A percentile compares a stretch with the other conserved stretches of the same genome.
These are phyloP conservation scores for Muscicapa comitata DNA, from an alignment of 2,797 vertebrate genomes.

Conservation along the genomic window DNA sequence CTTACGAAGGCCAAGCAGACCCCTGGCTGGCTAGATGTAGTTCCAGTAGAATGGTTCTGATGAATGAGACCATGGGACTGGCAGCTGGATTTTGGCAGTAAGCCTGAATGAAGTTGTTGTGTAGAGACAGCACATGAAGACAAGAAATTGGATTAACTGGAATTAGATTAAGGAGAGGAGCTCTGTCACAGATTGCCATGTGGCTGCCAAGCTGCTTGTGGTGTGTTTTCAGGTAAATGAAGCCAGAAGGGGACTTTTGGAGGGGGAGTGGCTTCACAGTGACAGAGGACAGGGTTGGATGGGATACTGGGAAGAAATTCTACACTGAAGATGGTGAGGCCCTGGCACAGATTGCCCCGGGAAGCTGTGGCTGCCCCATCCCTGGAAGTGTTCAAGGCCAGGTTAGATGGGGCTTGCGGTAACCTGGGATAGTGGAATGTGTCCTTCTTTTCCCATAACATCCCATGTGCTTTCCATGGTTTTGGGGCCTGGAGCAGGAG, in stretches of 20 bases:
- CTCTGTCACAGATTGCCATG: background rate
- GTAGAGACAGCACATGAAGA: background rate
- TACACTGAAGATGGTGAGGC: fast-evolving
- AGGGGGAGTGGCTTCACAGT: background rate
- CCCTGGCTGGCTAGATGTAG: background rate
- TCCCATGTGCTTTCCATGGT: fast-evolving
- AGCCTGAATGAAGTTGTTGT: background rate
- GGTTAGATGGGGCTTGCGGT: background rate
- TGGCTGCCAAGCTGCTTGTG: background rate
- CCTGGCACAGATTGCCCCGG: background rate
- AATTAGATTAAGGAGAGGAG: background rate
- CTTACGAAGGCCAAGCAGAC: background rate
- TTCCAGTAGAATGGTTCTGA: fast-evolving
- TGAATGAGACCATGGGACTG: background rate
- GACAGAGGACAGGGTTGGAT: background rate
- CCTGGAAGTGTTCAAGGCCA: background rate
- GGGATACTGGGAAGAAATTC: background rate
- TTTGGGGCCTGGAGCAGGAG: background rate
- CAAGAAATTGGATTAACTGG: background rate
- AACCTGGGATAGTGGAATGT: background rate
- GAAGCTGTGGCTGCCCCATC: background rate
- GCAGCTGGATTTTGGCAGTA: background rate
- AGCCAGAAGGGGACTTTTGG: background rate
- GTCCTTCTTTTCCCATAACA: background rate
- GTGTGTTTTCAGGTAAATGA: background rate